These are phyloP conservation scores for Xenentodon cancila DNA, from an alignment of 2,797 vertebrate species.

Conservation along the genomic window DNA sequence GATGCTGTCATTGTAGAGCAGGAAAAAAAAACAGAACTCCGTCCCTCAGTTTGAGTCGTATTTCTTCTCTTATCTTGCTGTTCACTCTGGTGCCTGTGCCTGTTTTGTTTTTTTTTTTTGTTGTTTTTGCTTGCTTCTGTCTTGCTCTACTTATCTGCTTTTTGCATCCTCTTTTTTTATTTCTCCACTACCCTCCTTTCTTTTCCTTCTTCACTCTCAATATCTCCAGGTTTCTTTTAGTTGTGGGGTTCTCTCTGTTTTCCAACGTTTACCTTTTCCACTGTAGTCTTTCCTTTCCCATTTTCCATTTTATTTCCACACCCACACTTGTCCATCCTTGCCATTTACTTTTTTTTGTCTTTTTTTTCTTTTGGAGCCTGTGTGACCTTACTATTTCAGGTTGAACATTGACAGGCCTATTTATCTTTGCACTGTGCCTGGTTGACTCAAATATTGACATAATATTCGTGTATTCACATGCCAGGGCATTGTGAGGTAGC, in stretches of 20 bases:
- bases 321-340: constrained; percentile 16
- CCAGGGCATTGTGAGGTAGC: constrained; percentile 20
- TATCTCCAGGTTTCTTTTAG: constrained; percentile 7
- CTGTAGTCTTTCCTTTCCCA: constrained; percentile 9
- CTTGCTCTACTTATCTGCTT: constrained; percentile 39
- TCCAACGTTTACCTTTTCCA: constrained; percentile 18
- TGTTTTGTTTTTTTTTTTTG: too few species aligned
- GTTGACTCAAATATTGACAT: constrained; percentile 77
- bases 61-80: constrained; percentile 24
- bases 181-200: constrained; percentile 15
- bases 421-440: constrained; percentile 64
- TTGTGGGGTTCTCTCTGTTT: constrained; percentile 11
- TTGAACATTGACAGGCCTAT: constrained; percentile 75
- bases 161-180: neutral
- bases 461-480: constrained; percentile 36
- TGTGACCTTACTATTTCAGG: constrained; percentile 40
- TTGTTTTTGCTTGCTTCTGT: constrained; percentile 11
- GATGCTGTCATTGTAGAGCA: constrained; percentile 18
- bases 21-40: constrained; percentile 26
- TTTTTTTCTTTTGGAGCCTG: constrained; percentile 25
- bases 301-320: neutral
- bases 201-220: constrained; percentile 13
- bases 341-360: constrained; percentile 10
- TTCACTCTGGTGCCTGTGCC: constrained; percentile 7
- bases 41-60: neutral